phyloP scores from a whole-genome alignment of 2,113 vertebrate genomes.

The Chunga burmeisteri region DNA sequence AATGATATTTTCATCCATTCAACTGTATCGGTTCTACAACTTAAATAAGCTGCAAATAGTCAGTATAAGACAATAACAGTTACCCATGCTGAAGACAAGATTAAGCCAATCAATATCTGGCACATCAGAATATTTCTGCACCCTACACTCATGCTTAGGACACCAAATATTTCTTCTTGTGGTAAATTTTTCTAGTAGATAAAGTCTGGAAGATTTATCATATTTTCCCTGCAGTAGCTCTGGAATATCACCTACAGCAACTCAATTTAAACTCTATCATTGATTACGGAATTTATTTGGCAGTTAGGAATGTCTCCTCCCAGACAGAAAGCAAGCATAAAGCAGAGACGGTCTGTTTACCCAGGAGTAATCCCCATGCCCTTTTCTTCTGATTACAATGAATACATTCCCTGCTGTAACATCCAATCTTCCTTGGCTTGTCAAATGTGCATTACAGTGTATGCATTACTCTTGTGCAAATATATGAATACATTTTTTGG shows the following conservation, averaged over 20 bases:
- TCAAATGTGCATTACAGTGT: neutral
- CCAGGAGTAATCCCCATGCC: neutral
- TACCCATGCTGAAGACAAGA: neutral
- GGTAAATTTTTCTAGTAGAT: neutral
- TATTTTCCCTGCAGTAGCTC: neutral
- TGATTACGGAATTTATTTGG: slow-evolving; percentile 11
- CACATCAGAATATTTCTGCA: neutral
- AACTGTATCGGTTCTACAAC: neutral
- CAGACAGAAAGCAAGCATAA: neutral
- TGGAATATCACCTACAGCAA: neutral
- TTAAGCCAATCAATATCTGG: neutral
- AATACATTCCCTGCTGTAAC: neutral
- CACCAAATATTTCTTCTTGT: neutral
- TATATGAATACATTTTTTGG: neutral
- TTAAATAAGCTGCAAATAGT: neutral
- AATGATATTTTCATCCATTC: neutral
- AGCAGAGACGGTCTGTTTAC: neutral
- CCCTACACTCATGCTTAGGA: neutral
- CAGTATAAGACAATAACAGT: neutral
- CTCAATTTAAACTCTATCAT: neutral
- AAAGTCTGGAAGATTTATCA: neutral
- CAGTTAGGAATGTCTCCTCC: neutral
- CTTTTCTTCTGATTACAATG: neutral
- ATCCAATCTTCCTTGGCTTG: neutral
- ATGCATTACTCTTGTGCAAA: slow-evolving; percentile 10